A percentile compares a stretch with the other conserved stretches of the same genome.
phyloP scores from a whole-genome alignment of 2,113 vertebrate genomes.

The Tricholaema leucomelas region DNA sequence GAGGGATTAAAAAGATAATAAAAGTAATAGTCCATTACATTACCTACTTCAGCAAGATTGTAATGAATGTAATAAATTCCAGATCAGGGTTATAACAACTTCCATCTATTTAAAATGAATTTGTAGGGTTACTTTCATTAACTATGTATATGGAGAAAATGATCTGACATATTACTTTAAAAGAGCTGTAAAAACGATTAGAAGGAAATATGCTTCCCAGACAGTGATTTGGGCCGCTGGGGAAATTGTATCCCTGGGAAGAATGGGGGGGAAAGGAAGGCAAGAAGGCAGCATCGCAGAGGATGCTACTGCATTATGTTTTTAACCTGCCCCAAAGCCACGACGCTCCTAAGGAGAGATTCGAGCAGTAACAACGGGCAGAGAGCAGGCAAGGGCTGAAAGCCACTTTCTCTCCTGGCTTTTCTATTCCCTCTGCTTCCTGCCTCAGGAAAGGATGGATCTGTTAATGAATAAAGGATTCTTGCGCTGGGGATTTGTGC shows the following conservation, averaged over 20 bases:
- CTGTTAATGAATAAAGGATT: slow-evolving; percentile 68
- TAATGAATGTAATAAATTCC: slow-evolving; percentile 88
- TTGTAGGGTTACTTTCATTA: slow-evolving; percentile 90
- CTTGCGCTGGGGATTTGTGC: slow-evolving; percentile 58
- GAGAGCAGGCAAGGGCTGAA: background rate
- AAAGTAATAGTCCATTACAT: slow-evolving; percentile 90
- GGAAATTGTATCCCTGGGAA: slow-evolving; percentile 59
- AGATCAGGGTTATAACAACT: slow-evolving; percentile 87
- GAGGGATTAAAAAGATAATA: slow-evolving; percentile 89
- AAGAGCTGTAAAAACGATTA: slow-evolving; percentile 86
- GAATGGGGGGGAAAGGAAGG: background rate
- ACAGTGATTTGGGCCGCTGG: slow-evolving; percentile 63
- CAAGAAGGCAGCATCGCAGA: background rate
- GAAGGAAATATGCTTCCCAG: slow-evolving; percentile 83
- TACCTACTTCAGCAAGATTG: slow-evolving; percentile 89
- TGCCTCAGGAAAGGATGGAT: slow-evolving; percentile 42
- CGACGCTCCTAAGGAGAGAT: background rate
- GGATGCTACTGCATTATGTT: background rate
- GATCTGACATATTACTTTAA: slow-evolving; percentile 87
- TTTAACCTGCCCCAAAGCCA: background rate
- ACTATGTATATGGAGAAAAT: slow-evolving; percentile 86
- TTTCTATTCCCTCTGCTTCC: background rate
- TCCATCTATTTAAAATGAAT: slow-evolving; percentile 90
- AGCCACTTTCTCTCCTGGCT: background rate
- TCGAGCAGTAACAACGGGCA: background rate